phyloP scores from a whole-genome alignment of 2,113 vertebrate genomes.

The Phylloscopus whistleri region DNA sequence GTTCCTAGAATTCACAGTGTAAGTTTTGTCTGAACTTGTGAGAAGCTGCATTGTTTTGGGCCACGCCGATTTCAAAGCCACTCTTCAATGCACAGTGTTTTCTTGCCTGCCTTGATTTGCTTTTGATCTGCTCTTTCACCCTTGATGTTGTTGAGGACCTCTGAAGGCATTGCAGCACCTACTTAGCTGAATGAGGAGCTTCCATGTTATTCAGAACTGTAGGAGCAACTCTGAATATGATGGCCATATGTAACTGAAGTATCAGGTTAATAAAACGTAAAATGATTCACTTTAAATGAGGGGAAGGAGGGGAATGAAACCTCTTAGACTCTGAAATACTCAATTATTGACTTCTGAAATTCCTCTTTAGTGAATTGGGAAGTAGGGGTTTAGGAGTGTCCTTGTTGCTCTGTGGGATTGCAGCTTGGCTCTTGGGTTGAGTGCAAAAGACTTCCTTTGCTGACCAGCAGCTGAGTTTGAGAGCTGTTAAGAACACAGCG shows the following conservation, averaged over 20 bases:
- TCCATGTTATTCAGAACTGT: not conserved
- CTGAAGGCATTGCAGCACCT: not conserved
- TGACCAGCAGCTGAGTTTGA: not conserved
- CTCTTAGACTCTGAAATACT: not conserved
- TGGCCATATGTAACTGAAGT: not conserved
- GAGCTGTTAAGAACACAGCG: not conserved
- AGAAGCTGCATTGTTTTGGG: not conserved
- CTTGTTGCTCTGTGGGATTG: not conserved
- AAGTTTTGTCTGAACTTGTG: conserved; percentile 2
- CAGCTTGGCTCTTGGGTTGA: not conserved
- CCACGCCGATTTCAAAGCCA: not conserved
- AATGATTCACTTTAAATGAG: not conserved
- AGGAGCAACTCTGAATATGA: not conserved
- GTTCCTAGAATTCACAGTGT: not conserved
- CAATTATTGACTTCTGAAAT: not conserved
- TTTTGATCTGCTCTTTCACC: not conserved
- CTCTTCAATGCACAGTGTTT: not conserved
- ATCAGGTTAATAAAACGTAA: not conserved
- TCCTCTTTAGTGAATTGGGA: not conserved
- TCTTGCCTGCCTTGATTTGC: not conserved
- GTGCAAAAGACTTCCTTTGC: not conserved
- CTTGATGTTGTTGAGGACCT: not conserved
- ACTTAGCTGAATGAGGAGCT: not conserved
- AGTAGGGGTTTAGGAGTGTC: not conserved
- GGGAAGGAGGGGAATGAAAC: fast-evolving